phyloP scores from a whole-genome alignment of 2,797 vertebrate genomes.

The Balearica regulorum region DNA sequence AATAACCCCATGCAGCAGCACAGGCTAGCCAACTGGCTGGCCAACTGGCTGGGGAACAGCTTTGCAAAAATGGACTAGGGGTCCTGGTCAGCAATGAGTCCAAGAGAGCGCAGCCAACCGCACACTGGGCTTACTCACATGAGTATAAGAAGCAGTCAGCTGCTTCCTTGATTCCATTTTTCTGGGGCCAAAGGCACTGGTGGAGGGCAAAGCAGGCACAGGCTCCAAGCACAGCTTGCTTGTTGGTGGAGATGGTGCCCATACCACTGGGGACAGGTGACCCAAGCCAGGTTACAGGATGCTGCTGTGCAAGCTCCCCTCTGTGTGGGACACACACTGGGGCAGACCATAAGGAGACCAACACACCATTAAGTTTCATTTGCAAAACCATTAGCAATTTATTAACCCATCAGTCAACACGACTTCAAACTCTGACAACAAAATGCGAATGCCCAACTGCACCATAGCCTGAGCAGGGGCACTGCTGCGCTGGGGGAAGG shows the following conservation, averaged over 20 bases:
- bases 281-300: neutral
- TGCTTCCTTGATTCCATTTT: neutral
- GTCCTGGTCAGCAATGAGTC: neutral
- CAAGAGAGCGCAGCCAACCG: neutral
- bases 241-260: neutral
- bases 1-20: neutral
- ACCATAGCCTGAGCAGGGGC: neutral
- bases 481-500: neutral
- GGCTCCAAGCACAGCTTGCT: neutral
- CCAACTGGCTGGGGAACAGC: neutral
- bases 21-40: too few relatives aligned
- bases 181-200: neutral
- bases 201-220: neutral
- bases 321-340: neutral
- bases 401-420: neutral
- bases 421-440: neutral
- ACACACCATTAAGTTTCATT: neutral
- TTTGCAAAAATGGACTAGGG: neutral
- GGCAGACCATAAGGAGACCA: neutral
- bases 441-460: neutral
- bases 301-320: neutral
- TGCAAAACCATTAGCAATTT: conserved; percentile 5
- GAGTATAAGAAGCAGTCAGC: neutral
- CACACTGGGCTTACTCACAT: fast-evolving
- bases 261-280: neutral